A percentile compares a stretch with the other conserved stretches of the same genome.
phyloP scores from a whole-genome alignment of 1,140 invertebrate species.

The Steinernema feltiae region DNA sequence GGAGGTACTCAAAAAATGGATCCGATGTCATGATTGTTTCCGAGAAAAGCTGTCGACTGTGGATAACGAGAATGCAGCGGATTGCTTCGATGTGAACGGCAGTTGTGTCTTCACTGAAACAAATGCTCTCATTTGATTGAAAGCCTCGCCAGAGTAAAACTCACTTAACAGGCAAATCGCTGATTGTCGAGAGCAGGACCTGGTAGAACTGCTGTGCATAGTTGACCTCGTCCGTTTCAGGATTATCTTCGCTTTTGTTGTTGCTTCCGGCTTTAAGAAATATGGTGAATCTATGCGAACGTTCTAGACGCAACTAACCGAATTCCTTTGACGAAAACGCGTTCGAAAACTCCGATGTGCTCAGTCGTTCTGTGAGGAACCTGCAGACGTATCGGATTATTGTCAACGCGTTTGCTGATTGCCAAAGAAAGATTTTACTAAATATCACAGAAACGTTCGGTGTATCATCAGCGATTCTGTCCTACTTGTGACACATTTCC shows the following conservation, averaged over 20 bases:
- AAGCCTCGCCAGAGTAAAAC: slow-evolving; percentile 59
- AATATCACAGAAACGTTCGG: slow-evolving; percentile 53
- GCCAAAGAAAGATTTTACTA: slow-evolving; percentile 85
- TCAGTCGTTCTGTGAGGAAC: slow-evolving; percentile 70
- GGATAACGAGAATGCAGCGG: slow-evolving; percentile 62
- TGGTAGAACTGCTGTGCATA: slow-evolving; percentile 60
- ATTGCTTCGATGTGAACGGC: slow-evolving; percentile 65
- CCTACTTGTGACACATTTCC: slow-evolving; percentile 77
- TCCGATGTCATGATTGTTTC: slow-evolving; percentile 40
- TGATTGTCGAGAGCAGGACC: slow-evolving; percentile 69
- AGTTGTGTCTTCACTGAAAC: slow-evolving; percentile 76
- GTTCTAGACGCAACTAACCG: slow-evolving; percentile 22
- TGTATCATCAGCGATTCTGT: slow-evolving; percentile 32
- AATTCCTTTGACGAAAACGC: slow-evolving; percentile 42
- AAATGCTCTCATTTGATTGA: slow-evolving; percentile 26
- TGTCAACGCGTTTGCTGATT: slow-evolving; percentile 86
- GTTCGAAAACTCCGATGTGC: slow-evolving; percentile 60
- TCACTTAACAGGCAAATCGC: slow-evolving; percentile 70
- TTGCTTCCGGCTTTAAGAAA: background rate
- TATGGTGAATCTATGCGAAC: too few species aligned
- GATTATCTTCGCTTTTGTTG: slow-evolving; percentile 14
- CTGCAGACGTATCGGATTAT: slow-evolving; percentile 80
- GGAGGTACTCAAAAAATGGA: background rate
- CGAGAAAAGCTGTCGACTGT: slow-evolving; percentile 63
- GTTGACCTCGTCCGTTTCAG: slow-evolving; percentile 18